Evolutionary conservation across 1,140 invertebrate species (phyloP), one percentile per base, ranked within the genome.

Genomic region (Rhysida immarginata): DNA sequence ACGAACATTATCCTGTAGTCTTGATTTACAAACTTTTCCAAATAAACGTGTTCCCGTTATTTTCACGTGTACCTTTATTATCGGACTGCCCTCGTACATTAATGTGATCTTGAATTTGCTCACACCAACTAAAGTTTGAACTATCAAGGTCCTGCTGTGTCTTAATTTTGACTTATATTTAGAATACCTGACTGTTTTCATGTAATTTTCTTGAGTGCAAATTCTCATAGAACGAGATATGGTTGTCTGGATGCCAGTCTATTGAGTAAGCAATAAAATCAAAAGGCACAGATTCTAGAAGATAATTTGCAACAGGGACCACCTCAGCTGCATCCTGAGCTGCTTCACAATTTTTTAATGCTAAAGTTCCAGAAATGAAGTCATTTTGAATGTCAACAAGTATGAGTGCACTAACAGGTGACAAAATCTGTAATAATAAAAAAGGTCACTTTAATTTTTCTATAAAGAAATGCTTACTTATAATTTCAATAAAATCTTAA

Each of bases 371-470:
- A 55, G 82, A 81, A 64, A 98, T 95, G 72, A 98, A 98, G 73
- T 98, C 95, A 73, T 98, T 96, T 74, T 98, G 95, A 2, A 97
- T 92, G 72, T 98, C 95, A 49, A 98, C 87, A 57, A 97, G 81
- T 26, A 98, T 73, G 65, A 97, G 84, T n/a, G 85, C 92, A 65
- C 80, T 85, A 52, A 87, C 82, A 25, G 91, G 91, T 54, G 85
- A 77, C 48, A 91, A 81, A 66, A 89, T 85, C 84, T 85, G 29
- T 8, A 35, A 35, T 35, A 35, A 16, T 8, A 35, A 35, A 35
- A 5, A 35, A 35, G n/a, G n/a, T n/a, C n/a, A n/a, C n/a, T n/a
- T n/a, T n/a, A n/a, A n/a, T n/a, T n/a, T n/a, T n/a, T n/a, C n/a
- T n/a, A n/a, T n/a, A n/a, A n/a, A n/a, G n/a, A n/a, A n/a, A n/a